These are phyloP conservation scores for Oreotrochilus melanogaster DNA, from an alignment of 2,113 vertebrate genomes.

Conservation along the genomic window DNA sequence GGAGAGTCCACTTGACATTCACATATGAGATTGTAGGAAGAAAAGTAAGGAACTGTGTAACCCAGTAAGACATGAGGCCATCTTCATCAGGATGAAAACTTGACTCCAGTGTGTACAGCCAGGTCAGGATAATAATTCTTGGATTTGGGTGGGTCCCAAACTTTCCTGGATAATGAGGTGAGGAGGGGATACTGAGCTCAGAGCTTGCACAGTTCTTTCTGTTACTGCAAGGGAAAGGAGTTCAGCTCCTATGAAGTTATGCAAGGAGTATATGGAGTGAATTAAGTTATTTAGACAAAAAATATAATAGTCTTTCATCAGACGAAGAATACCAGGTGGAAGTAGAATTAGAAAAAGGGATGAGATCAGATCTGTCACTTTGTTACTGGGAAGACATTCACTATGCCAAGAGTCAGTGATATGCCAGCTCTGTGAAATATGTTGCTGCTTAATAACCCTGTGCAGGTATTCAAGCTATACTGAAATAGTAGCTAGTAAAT, in stretches of 20 bases:
- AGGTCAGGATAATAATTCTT: neutral
- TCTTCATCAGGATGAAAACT: neutral
- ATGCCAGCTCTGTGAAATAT: neutral
- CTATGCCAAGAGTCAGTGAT: neutral
- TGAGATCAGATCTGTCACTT: neutral
- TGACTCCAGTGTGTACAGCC: neutral
- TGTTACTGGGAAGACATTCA: neutral
- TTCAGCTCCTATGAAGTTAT: neutral
- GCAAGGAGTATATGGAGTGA: neutral
- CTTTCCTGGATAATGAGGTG: neutral
- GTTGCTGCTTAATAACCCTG: neutral
- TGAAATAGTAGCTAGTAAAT: neutral
- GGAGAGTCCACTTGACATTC: neutral
- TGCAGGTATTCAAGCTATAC: neutral
- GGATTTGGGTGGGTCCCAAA: neutral
- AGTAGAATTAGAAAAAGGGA: neutral
- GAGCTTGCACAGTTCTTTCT: neutral
- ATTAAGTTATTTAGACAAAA: neutral
- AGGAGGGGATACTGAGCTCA: neutral
- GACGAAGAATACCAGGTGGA: neutral
- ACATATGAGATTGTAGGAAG: neutral
- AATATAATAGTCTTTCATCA: neutral
- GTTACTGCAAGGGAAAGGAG: neutral
- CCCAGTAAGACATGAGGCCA: neutral
- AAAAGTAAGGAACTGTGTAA: too few relatives aligned